Evolutionary conservation across 2,797 vertebrate genomes (phyloP), one percentile per base, ranked within the genome.

Genomic region (Ambastaia sidthimunki): DNA sequence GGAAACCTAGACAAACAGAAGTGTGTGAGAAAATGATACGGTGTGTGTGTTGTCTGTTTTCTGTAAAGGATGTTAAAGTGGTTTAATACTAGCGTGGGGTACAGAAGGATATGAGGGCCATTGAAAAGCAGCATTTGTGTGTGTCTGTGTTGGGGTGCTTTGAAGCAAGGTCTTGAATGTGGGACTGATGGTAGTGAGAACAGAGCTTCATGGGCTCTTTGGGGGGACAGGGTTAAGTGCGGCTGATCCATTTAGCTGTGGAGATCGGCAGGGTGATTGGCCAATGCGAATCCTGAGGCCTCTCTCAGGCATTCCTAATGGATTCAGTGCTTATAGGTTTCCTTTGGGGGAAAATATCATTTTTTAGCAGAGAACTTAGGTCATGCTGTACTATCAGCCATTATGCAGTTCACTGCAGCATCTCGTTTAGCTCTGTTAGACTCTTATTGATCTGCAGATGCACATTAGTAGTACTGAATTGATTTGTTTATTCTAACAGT

Each of bases 171-270:
- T 50, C 57, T 82, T 80, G 72, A 82, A 80, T 50, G 65, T 62
- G n/a, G 80, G 67, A 65, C 25, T 18, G 25, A 66, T 76, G 62
- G 19, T 19, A 50, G 83, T 71, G 73, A 81, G 90, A 87, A 90
- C 87, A 83, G 83, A 85, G 90, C 89, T 90, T 90, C 80, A 82
- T 87, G 87, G 87, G 87, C 91, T 88, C 83, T 89, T 88, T 81
- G 37, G 54, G 74, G 85, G 89, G 85, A 84, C 57, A 25, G 87
- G 88, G 89, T 91, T 92, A 92, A 92, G 89, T 90, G 80, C 83
- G 50, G 47, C 81, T 87, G 85, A 87, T 90, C 88, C 88, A 91
- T 92, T 93, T 91, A 90, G 84, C 68, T 41, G 74, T 48, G 83
- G 78, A 87, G 82, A 84, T 85, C 71, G 31, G 48, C 28, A 73